A percentile compares a stretch with the other conserved stretches of the same genome.
Evolutionary conservation across 2,797 vertebrate genomes (phyloP).

Genomic region (Lepilemur septentrionalis): DNA sequence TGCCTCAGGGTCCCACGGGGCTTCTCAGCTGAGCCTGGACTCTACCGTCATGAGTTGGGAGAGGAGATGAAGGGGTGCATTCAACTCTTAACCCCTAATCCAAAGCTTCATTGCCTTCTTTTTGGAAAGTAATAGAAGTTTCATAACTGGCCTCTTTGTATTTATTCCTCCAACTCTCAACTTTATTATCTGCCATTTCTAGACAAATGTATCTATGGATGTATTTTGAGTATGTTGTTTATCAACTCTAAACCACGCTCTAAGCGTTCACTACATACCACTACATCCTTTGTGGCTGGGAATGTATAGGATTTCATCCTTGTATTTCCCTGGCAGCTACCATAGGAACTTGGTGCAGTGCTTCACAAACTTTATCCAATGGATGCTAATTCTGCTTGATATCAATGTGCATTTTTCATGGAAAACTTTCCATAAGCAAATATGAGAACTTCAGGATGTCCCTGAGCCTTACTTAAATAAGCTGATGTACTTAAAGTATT

Average conservation of each 20-base stretch:
- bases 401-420: background rate
- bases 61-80: background rate
- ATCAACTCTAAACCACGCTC: background rate
- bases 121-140: background rate
- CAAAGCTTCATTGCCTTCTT: background rate
- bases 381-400: background rate
- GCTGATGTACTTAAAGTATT: background rate
- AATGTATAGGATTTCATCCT: background rate
- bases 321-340: background rate
- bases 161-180: background rate
- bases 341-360: background rate
- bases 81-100: background rate
- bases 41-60: background rate
- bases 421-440: background rate
- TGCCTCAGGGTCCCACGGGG: background rate
- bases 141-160: background rate
- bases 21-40: background rate
- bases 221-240: background rate
- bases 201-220: background rate
- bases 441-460: background rate
- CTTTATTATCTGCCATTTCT: background rate
- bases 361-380: background rate
- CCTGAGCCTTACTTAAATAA: background rate
- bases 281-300: background rate
- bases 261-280: background rate